Evolutionary conservation across 2,113 vertebrate genomes (phyloP).

Genomic region (Gnathonemus echidnorhynchus): DNA sequence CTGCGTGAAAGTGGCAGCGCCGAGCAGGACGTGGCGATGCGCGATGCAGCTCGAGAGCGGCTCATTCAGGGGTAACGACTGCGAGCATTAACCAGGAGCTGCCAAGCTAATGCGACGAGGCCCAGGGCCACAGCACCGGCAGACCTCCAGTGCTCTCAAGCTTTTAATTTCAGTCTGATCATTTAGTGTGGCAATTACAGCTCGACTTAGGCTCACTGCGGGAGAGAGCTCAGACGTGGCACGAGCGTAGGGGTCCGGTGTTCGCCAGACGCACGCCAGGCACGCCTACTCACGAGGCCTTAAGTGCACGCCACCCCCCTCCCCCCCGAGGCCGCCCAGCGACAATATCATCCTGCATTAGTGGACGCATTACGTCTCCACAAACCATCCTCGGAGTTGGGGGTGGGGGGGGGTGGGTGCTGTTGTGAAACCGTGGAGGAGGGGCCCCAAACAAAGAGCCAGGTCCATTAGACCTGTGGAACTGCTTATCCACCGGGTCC

Average conservation of each 20-base stretch:
- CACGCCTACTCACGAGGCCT: neutral
- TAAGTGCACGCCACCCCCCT: neutral
- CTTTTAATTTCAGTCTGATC: constrained; percentile 11
- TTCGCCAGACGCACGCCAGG: neutral
- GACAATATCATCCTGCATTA: constrained; percentile 13
- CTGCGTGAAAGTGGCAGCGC: neutral
- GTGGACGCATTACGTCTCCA: neutral
- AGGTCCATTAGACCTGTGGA: constrained; percentile 18
- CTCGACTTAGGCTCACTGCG: neutral
- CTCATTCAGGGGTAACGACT: neutral
- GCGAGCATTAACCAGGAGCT: neutral
- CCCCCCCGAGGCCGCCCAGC: neutral
- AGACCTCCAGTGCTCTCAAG: neutral
- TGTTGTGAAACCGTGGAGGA: neutral
- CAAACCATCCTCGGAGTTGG: neutral
- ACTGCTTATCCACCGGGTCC: constrained; percentile 4
- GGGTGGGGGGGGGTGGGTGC: neutral
- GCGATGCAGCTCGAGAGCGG: neutral
- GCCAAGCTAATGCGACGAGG: neutral
- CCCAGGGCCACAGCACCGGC: neutral
- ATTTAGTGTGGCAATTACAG: constrained; percentile 12
- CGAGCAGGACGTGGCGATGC: neutral
- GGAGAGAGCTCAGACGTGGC: neutral
- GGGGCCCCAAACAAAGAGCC: neutral
- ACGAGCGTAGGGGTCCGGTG: neutral